Conservation (phyloP, 2,113 vertebrate species). For the Hydrochoerus hydrochaeris region DNA sequence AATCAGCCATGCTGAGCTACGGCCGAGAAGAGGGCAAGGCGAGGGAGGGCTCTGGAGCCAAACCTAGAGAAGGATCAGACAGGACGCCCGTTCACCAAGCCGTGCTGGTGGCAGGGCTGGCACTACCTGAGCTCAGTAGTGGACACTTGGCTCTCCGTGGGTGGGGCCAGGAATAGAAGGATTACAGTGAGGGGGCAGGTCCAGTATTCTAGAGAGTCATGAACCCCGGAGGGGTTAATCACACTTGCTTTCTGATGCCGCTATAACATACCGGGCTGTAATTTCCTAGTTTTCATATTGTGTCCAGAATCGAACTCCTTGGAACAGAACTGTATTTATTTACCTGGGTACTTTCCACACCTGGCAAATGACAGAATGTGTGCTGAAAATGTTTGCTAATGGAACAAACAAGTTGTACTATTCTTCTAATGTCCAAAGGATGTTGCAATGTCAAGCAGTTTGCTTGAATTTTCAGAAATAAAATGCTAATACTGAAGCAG, state of each 20-base stretch:
- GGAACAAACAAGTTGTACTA: not conserved
- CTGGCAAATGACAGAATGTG: not conserved
- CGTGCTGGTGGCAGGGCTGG: not conserved
- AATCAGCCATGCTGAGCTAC: not conserved
- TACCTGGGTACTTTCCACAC: not conserved
- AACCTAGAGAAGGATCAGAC: not conserved
- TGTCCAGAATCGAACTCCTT: not conserved
- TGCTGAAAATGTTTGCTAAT: not conserved
- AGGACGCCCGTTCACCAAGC: not conserved
- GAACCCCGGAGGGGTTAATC: not conserved
- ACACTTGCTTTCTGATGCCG: not conserved
- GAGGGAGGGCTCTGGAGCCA: not conserved
- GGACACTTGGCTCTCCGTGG: not conserved
- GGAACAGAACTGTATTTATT: not conserved
- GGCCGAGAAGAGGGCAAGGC: not conserved
- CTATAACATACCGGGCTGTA: not conserved
- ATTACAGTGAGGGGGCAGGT: not conserved
- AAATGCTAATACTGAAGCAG: not conserved
- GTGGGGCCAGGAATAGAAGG: not conserved
- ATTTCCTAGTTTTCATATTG: not conserved
- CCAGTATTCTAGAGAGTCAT: not conserved
- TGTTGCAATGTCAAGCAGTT: not conserved
- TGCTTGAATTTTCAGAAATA: not conserved
- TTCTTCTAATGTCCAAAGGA: not conserved
- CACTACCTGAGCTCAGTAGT: not conserved